Percentiles rank a stretch among this genome's conserved stretches.
These are phyloP conservation scores for Leucophenga varia DNA, from an alignment of 1,140 invertebrate species.

Conservation along the genomic window DNA sequence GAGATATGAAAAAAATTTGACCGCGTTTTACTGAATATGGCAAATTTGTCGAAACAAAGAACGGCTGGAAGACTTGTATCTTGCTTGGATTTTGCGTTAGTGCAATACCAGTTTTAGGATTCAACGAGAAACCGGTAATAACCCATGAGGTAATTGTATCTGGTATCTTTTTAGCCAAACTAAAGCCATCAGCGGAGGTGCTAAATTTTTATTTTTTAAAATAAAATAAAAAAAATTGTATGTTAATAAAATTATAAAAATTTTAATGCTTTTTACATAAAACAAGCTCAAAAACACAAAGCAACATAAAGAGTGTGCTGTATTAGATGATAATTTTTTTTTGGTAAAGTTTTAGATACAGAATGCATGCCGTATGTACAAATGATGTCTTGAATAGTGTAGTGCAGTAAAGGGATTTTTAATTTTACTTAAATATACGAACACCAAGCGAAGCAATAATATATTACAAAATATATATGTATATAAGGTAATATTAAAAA, in stretches of 20 bases:
- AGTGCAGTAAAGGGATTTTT: too few relatives aligned
- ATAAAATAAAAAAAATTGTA: neutral
- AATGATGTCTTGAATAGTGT: too few relatives aligned
- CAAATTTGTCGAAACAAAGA: constrained; percentile 78
- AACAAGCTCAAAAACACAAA: neutral
- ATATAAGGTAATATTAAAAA: too few relatives aligned
- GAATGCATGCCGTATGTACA: neutral
- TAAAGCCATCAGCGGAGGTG: constrained; percentile 28
- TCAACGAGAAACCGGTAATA: constrained; percentile 89
- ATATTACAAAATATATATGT: too few relatives aligned
- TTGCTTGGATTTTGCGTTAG: constrained; percentile 71
- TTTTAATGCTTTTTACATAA: constrained; percentile 13
- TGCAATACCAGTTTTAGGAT: constrained; percentile 80
- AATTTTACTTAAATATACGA: too few relatives aligned
- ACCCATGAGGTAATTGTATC: constrained; percentile 92
- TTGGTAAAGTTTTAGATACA: too few relatives aligned
- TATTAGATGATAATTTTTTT: neutral
- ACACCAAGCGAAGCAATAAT: too few relatives aligned
- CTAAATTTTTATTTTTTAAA: constrained; percentile 7
- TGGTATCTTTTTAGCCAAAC: constrained; percentile 65
- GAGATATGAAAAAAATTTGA: too few relatives aligned
- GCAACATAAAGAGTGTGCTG: neutral
- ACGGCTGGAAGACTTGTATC: constrained; percentile 83
- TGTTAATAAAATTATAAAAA: constrained; percentile 3
- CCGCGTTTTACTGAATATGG: constrained; percentile 85